Evolutionary conservation across 2,888 invertebrate species (phyloP), one percentile per base, ranked within the genome.

Genomic region (Hypselothyrea guttata): DNA sequence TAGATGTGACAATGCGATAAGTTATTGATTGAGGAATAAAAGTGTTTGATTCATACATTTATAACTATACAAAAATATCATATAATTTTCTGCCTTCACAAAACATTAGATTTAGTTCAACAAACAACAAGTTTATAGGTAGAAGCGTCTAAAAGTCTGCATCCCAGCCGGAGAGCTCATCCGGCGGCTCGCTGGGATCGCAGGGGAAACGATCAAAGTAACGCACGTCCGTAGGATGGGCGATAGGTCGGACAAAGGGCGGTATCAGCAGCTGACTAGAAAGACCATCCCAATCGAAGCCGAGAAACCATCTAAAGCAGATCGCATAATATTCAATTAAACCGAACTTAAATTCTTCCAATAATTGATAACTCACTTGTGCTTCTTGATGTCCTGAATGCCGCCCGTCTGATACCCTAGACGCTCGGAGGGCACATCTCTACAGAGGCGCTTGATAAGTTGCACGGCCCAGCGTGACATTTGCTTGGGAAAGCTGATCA

Each of bases 261-360:
- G 97, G 94, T 72, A 93, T 93, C 51, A 97, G 88, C 58, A 93
- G 92, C 58, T 94, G 91, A 62, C 92, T 92, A 28, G 93, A 90
- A 16, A 97, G 91, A 4, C 94, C 95, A 70, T 95, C 94, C 97
- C 98, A 98, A 87, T 98, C 96, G 87, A 98, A 97, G 27, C 95
- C 96, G 73, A 95, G 92, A 90, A 97, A 98, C 97, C 97, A 98
- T 87, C 97, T 97, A n/a, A n/a, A n/a, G n/a, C n/a, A n/a, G n/a
- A n/a, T n/a, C n/a, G 41, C 22, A 49, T 0, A 4, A 30, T 3
- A 1, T 18, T 12, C 1, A 5, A 1, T 41, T 4, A 9, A 4
- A 15, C 33, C 2, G 2, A 1, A 15, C 0, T 9, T 13, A 9
- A 7, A 7, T 13, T 2, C 8, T 9, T 30, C 1, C 2, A 11